Conservation (phyloP, 2,113 vertebrate genomes). For the Daubentonia madagascariensis region DNA sequence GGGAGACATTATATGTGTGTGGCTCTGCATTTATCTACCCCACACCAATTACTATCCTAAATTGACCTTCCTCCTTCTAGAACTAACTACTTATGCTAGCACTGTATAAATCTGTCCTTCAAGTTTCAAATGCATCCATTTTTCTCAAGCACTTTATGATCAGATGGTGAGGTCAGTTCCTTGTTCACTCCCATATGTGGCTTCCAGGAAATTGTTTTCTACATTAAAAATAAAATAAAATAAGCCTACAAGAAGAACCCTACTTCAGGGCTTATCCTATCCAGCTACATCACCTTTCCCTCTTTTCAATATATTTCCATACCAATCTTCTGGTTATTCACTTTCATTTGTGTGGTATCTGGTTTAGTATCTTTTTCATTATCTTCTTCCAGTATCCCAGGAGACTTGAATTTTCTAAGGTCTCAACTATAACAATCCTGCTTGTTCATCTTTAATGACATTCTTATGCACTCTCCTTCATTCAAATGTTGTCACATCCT, state of each 20-base stretch:
- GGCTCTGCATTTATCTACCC: background rate
- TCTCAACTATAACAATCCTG: background rate
- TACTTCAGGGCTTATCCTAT: background rate
- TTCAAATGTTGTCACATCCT: background rate
- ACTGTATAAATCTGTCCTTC: background rate
- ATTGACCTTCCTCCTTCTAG: background rate
- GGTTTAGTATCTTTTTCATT: background rate
- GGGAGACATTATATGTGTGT: background rate
- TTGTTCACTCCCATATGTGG: background rate
- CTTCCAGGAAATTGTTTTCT: background rate
- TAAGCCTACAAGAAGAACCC: background rate
- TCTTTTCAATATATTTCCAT: background rate
- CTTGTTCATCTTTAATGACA: background rate
- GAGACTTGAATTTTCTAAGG: background rate
- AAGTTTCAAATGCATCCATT: background rate
- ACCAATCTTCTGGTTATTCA: background rate
- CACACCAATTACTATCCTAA: background rate
- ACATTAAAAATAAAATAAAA: slow-evolving; percentile 19
- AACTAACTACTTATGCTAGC: background rate
- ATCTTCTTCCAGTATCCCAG: background rate
- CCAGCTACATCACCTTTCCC: background rate
- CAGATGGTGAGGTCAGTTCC: background rate
- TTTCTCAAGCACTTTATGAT: background rate
- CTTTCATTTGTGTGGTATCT: background rate
- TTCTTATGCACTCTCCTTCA: background rate